Base-by-base conservation (phyloP, 2,888 invertebrate genomes). In the Atherix ibis region DNA sequence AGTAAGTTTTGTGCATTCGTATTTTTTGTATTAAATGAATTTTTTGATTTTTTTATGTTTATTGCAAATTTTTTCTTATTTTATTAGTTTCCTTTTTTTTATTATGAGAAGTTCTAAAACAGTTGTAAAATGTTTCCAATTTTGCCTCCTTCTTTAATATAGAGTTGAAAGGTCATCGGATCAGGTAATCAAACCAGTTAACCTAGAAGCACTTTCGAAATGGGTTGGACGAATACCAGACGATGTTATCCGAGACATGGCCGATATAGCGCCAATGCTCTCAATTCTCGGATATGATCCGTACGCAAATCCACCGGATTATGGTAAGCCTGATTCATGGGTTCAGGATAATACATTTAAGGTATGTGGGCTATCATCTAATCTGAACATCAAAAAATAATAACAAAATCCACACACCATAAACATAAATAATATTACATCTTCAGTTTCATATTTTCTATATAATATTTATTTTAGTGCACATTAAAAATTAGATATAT, bases 101-200 rank as follows among this genome's bases (percentile, higher is more conserved):
- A n/a, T n/a, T n/a, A n/a, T n/a, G n/a, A n/a, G n/a, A n/a, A n/a
- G n/a, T n/a, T n/a, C n/a, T n/a, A n/a, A n/a, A n/a, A n/a, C n/a
- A n/a, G n/a, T n/a, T n/a, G n/a, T n/a, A n/a, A 22, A 22, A 8
- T 8, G 10, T 22, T 10, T 22, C 10, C 22, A 22, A 22, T 27
- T 15, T 36, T 36, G 35, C 26, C 37, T 37, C 38, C 43, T 44
- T 28, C 42, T 44, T 43, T 44, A 38, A 63, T 62, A 35, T 68
- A 94, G 92, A 64, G 88, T 91, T 57, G 95, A 97, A 66, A 75
- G 94, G 41, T 94, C 94, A 31, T 92, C 92, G 42, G 95, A 97
- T 69, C 97, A 97, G 71, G 94, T 98, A 49, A 89, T 97, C 60
- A 94, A 95, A 53, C 92, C 97, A 10, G 84, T 98, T 40, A 97